A percentile compares a stretch with the other conserved stretches of the same genome.
These are phyloP conservation scores for Maconellicoccus hirsutus DNA, from an alignment of 1,140 invertebrate genomes.

Conservation along the genomic window DNA sequence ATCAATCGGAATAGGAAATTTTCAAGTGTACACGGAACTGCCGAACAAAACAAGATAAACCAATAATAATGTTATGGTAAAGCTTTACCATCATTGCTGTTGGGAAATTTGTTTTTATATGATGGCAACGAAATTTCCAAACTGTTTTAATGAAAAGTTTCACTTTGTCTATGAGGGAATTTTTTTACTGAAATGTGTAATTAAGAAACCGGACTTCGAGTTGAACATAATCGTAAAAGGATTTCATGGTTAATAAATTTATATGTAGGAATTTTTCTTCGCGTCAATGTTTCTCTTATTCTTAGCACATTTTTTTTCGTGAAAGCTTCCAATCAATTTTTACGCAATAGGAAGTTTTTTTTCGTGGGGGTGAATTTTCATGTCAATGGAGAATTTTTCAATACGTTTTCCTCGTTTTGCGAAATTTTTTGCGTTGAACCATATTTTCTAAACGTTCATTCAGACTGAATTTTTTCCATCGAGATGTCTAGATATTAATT, in stretches of 20 bases:
- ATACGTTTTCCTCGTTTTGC: not conserved
- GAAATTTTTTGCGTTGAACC: too few species aligned
- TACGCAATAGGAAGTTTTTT: not conserved
- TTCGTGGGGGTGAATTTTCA: not conserved
- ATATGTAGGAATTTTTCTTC: not conserved
- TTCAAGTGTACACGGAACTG: not conserved
- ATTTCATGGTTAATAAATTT: slow-evolving; percentile 1
- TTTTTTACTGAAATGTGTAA: not conserved
- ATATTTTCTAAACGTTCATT: too few species aligned
- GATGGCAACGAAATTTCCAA: not conserved
- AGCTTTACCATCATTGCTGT: too few species aligned
- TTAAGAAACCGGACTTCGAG: not conserved
- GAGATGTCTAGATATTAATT: too few species aligned
- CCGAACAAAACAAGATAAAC: not conserved
- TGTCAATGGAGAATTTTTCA: not conserved
- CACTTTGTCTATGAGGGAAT: not conserved
- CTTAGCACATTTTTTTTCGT: not conserved
- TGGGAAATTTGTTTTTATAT: not conserved
- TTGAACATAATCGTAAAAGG: not conserved
- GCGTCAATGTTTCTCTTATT: not conserved
- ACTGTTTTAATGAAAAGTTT: slow-evolving; percentile 1
- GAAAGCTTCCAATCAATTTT: not conserved
- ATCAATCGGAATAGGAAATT: slow-evolving; percentile 5
- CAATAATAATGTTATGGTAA: not conserved
- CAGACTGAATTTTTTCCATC: too few species aligned